A percentile compares a stretch with the other conserved stretches of the same genome.
Conservation (phyloP, 2,797 vertebrate genomes). For the Parauchenoglanis punctatus region DNA sequence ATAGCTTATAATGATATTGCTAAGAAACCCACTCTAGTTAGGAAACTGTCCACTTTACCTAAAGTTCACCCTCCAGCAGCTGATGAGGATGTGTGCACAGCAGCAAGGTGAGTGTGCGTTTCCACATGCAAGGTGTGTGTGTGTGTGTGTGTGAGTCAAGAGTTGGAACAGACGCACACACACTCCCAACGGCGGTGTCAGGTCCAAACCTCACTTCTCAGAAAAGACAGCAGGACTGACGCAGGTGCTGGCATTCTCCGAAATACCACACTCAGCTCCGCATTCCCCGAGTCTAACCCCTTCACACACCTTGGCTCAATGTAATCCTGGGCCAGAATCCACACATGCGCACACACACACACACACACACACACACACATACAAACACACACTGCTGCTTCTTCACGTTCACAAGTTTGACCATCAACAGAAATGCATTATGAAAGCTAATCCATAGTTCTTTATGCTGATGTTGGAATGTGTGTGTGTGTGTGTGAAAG, state of each 20-base stretch:
- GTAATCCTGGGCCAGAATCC: slow-evolving; percentile 20
- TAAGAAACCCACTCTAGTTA: neutral
- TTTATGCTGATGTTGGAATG: neutral
- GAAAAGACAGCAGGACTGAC: slow-evolving; percentile 47
- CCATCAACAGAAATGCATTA: slow-evolving; percentile 19
- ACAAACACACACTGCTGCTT: slow-evolving; percentile 11
- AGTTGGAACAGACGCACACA: slow-evolving; percentile 5
- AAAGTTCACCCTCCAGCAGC: neutral
- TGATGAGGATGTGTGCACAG: neutral
- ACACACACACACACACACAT: slow-evolving; percentile 14
- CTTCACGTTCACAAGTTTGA: slow-evolving; percentile 24
- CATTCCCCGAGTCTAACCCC: slow-evolving; percentile 42
- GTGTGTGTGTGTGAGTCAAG: slow-evolving; percentile 10
- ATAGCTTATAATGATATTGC: neutral
- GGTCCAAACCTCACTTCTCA: slow-evolving; percentile 52
- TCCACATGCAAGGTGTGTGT: slow-evolving; percentile 10
- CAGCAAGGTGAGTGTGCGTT: neutral
- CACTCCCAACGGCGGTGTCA: neutral
- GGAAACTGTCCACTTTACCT: neutral
- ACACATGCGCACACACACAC: slow-evolving; percentile 22
- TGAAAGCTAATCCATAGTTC: slow-evolving; percentile 11
- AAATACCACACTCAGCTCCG: slow-evolving; percentile 57
- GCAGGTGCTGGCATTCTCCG: slow-evolving; percentile 56
- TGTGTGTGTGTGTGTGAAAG: slow-evolving; percentile 63
- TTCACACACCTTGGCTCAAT: slow-evolving; percentile 20